Conservation (phyloP, 1,140 invertebrate genomes). For the Campoletis sonorensis region DNA sequence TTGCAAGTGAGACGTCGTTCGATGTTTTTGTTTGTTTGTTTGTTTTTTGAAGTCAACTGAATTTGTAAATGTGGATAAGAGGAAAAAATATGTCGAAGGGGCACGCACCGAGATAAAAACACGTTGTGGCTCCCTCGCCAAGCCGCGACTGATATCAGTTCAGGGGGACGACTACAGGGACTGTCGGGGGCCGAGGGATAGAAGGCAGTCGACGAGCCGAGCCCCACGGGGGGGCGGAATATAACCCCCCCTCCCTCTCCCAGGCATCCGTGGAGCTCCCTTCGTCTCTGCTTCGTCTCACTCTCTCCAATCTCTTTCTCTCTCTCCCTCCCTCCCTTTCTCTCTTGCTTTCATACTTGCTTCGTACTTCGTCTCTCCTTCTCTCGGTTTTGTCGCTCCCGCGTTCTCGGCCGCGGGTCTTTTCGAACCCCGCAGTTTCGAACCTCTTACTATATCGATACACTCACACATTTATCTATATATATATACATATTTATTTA, state of each 20-base stretch:
- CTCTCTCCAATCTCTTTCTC: not conserved
- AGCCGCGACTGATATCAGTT: constrained; percentile 73
- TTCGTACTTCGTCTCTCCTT: not conserved
- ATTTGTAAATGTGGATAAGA: not conserved
- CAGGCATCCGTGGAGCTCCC: constrained; percentile 43
- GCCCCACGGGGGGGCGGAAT: constrained; percentile 53
- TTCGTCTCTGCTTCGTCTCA: constrained; percentile 17
- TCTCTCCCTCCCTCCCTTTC: not conserved
- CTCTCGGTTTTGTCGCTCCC: constrained; percentile 6
- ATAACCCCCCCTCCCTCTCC: constrained; percentile 31
- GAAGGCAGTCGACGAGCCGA: constrained; percentile 41
- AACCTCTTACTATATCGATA: not conserved
- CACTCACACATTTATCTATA: not conserved
- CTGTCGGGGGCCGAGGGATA: constrained; percentile 59
- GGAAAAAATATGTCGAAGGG: constrained; percentile 34
- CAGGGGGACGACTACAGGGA: constrained; percentile 70
- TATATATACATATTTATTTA: not conserved
- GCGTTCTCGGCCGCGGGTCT: constrained; percentile 28
- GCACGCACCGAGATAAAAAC: constrained; percentile 36
- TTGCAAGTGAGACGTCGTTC: no score
- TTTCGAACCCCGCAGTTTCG: constrained; percentile 43
- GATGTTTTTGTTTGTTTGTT: no score
- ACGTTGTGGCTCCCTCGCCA: constrained; percentile 70
- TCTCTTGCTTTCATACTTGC: not conserved
- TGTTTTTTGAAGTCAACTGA: no score